Evolutionary conservation across 2,797 vertebrate genomes (phyloP).

Genomic region (Erethizon dorsatum): DNA sequence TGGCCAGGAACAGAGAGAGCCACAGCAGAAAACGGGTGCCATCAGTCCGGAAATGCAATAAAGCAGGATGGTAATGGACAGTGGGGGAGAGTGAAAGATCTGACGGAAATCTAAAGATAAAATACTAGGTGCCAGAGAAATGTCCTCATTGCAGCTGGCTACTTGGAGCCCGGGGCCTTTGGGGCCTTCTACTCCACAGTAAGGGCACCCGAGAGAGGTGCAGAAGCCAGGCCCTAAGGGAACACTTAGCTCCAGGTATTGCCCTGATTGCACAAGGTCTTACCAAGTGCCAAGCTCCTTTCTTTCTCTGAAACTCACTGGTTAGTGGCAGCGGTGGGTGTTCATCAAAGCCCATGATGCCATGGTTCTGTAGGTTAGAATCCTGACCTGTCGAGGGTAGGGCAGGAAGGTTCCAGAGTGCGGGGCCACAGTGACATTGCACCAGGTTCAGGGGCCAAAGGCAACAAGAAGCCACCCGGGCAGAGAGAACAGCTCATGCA

Average conservation of each 20-base stretch:
- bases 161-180: neutral
- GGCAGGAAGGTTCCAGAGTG: neutral
- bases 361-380: neutral
- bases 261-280: neutral
- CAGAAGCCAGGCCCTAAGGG: neutral
- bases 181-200: neutral
- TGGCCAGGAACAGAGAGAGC: neutral
- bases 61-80: neutral
- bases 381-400: rapidly evolving
- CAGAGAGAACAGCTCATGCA: neutral
- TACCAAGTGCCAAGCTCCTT: neutral
- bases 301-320: neutral
- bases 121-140: neutral
- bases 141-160: neutral
- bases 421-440: rapidly evolving
- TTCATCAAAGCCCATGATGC: neutral
- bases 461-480: neutral
- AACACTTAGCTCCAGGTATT: neutral
- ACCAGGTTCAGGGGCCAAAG: neutral
- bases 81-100: neutral
- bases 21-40: neutral
- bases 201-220: neutral
- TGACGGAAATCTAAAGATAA: neutral
- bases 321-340: neutral
- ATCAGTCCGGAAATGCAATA: neutral